Conservation (phyloP, 1,140 invertebrate genomes). For the Lordiphosa stackelbergi region DNA sequence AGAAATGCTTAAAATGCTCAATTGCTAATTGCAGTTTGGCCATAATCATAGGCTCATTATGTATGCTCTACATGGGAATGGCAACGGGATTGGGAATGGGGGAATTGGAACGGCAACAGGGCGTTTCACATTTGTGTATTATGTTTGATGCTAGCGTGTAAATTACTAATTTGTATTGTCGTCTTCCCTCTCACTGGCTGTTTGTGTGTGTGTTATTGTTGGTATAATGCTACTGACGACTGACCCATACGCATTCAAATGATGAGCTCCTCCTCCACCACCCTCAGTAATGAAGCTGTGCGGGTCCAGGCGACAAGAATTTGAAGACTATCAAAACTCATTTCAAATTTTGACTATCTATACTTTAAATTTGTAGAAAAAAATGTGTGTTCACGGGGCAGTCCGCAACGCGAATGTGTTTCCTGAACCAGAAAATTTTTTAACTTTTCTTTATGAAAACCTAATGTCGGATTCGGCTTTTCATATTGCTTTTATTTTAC, state of each 20-base stretch:
- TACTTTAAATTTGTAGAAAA: no score
- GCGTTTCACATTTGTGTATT: slow-evolving; percentile 19
- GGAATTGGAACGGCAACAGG: background rate
- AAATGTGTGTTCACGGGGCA: no score
- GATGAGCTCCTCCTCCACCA: slow-evolving; percentile 10
- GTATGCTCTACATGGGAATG: slow-evolving; percentile 29
- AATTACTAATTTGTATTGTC: slow-evolving; percentile 65
- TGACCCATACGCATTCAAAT: no score
- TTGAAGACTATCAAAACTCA: no score
- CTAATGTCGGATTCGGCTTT: no score
- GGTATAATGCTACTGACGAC: slow-evolving; percentile 3
- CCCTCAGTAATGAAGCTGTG: slow-evolving; percentile 11
- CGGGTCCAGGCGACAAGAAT: slow-evolving; percentile 6
- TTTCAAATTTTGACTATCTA: no score
- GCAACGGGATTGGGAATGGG: background rate
- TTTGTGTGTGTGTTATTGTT: slow-evolving; percentile 10
- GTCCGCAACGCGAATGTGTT: no score
- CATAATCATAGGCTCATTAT: slow-evolving; percentile 50
- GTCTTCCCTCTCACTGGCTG: slow-evolving; percentile 13
- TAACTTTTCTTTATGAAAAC: no score
- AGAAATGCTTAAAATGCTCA: slow-evolving; percentile 34
- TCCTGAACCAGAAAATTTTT: no score
- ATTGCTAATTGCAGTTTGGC: slow-evolving; percentile 64
- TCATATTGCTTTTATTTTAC: no score
- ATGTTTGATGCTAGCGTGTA: slow-evolving; percentile 46